These are phyloP conservation scores for Tupaia chinensis DNA, from an alignment of 2,113 vertebrate genomes.

Conservation along the genomic window DNA sequence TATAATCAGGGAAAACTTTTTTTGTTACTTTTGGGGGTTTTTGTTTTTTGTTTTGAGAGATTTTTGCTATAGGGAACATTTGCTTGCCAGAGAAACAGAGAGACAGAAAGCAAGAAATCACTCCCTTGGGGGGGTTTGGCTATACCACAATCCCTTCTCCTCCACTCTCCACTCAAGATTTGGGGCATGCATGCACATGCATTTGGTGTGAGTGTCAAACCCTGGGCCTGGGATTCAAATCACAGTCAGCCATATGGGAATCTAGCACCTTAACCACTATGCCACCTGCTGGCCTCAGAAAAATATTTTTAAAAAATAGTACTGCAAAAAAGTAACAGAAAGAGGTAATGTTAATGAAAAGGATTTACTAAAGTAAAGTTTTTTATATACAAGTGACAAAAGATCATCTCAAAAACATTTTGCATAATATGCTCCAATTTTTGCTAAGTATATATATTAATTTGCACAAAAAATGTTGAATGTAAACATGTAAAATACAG, in stretches of 20 bases:
- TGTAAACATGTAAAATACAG: not conserved
- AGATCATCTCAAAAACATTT: not conserved
- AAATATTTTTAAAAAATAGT: conserved; percentile 31
- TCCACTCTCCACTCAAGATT: too few species aligned
- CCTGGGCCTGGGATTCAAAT: too few species aligned
- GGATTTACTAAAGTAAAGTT: conserved; percentile 5
- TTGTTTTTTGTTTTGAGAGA: too few species aligned
- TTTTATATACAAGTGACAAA: conserved; percentile 35
- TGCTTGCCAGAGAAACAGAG: too few species aligned
- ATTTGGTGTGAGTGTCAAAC: too few species aligned
- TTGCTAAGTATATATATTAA: not conserved
- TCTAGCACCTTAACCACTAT: too few species aligned
- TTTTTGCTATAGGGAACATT: too few species aligned
- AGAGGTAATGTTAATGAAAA: not conserved
- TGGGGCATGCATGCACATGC: too few species aligned
- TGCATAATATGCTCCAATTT: not conserved
- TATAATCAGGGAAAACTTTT: conserved; percentile 12
- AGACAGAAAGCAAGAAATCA: too few species aligned
- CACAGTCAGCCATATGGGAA: too few species aligned
- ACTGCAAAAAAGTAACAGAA: not conserved
- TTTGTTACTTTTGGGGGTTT: not conserved
- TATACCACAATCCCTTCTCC: too few species aligned
- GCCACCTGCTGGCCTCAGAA: not conserved
- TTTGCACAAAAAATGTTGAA: not conserved
- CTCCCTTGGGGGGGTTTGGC: too few species aligned